Conservation (phyloP, 2,888 invertebrate species). For the Scaptomyza cyrtandrae region DNA sequence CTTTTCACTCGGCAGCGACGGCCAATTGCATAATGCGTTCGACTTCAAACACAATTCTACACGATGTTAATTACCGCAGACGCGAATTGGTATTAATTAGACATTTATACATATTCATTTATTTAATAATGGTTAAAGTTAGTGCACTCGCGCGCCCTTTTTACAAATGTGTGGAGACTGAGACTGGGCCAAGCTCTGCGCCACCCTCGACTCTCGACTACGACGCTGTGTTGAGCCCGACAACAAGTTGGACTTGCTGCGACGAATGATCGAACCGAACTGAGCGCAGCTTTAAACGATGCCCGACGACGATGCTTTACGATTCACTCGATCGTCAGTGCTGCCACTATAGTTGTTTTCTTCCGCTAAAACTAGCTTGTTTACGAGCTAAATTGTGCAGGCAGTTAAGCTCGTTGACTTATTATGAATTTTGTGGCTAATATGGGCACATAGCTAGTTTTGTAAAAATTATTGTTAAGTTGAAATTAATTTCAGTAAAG, state of each 20-base stretch:
- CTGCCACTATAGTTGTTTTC: conserved; percentile 6
- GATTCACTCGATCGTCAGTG: conserved; percentile 16
- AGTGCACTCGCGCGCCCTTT: conserved; percentile 70
- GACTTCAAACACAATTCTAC: conserved; percentile 26
- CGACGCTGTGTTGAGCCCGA: conserved; percentile 52
- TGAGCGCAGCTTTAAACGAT: conserved; percentile 62
- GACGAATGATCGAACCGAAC: conserved; percentile 67
- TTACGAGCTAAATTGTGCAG: background rate
- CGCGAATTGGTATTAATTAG: conserved; percentile 8
- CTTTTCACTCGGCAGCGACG: conserved; percentile 43
- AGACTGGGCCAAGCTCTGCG: conserved; percentile 58
- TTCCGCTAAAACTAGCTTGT: conserved; percentile 25
- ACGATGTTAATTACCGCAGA: conserved; percentile 19
- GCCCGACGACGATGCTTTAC: conserved; percentile 42
- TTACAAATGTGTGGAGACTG: conserved; percentile 22
- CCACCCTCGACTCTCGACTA: conserved; percentile 62
- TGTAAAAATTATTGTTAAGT: background rate
- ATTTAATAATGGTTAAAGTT: conserved; percentile 21
- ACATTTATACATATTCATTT: background rate
- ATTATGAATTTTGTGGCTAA: background rate
- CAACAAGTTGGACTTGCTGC: conserved; percentile 59
- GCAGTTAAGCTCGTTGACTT: background rate
- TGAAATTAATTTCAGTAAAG: background rate
- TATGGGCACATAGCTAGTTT: no score
- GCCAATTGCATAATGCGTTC: conserved; percentile 55